Evolutionary conservation across 1,140 invertebrate genomes (phyloP).

Genomic region (Penaeus japonicus): DNA sequence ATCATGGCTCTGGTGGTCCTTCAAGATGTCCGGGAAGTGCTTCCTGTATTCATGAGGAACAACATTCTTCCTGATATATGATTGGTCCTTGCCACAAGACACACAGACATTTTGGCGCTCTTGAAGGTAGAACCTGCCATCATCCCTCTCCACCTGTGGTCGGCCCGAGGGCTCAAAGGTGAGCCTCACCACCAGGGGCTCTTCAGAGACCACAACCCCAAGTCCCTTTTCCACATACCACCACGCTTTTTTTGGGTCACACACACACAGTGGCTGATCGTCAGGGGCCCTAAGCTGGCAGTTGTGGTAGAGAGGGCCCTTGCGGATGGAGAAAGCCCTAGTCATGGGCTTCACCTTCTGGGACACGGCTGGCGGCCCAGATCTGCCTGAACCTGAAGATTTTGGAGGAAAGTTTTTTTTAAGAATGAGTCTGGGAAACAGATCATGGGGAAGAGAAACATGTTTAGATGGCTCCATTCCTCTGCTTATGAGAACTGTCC

Average conservation of each 20-base stretch:
- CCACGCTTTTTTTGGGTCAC: slow-evolving; percentile 55
- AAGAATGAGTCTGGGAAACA: too few relatives aligned
- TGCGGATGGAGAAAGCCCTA: slow-evolving; percentile 65
- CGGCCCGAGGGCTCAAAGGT: slow-evolving; percentile 83
- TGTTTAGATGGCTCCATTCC: too few relatives aligned
- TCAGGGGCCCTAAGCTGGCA: slow-evolving; percentile 80
- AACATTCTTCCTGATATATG: slow-evolving; percentile 80
- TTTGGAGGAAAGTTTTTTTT: too few relatives aligned
- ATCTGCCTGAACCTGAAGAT: too few relatives aligned
- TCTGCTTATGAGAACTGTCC: too few relatives aligned
- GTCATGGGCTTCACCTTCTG: background rate
- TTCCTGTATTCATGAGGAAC: slow-evolving; percentile 84
- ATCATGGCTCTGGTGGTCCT: slow-evolving; percentile 84
- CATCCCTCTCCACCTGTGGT: slow-evolving; percentile 73
- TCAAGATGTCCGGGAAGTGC: slow-evolving; percentile 80
- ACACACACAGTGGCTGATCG: slow-evolving; percentile 76
- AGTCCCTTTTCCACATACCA: slow-evolving; percentile 77
- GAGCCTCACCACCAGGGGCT: slow-evolving; percentile 77
- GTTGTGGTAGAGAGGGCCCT: slow-evolving; percentile 80
- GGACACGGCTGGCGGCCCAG: too few relatives aligned
- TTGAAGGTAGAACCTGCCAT: slow-evolving; percentile 47
- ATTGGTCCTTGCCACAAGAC: slow-evolving; percentile 76
- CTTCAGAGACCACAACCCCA: slow-evolving; percentile 69
- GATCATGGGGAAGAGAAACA: too few relatives aligned
- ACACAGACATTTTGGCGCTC: slow-evolving; percentile 82